phyloP scores from a whole-genome alignment of 2,113 vertebrate genomes.

The Bubo scandiacus region DNA sequence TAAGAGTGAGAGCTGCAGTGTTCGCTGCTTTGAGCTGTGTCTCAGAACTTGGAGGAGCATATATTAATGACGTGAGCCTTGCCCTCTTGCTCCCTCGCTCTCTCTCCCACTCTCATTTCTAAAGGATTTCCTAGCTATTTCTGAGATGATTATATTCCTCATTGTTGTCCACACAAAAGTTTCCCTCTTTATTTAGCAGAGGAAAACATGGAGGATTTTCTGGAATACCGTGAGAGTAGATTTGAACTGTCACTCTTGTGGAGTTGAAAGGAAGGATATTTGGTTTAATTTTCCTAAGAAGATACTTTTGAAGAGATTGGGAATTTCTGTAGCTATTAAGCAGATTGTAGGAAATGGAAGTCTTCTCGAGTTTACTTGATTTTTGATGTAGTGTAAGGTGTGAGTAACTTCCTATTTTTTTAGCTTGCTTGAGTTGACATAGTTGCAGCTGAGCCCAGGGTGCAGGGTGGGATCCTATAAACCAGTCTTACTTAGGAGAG shows the following conservation, averaged over 20 bases:
- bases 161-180: not conserved
- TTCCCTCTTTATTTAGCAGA: not conserved
- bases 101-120: not conserved
- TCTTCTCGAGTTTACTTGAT: not conserved
- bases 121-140: not conserved
- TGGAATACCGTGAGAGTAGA: not conserved
- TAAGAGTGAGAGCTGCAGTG: rapidly evolving
- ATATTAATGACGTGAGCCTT: not conserved
- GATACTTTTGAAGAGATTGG: not conserved
- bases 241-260: not conserved
- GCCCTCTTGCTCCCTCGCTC: not conserved
- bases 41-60: not conserved
- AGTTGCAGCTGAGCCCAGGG: not conserved
- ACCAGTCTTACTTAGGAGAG: not conserved
- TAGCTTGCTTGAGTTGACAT: not conserved
- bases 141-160: not conserved
- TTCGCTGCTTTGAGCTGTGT: not conserved
- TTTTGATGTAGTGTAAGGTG: not conserved
- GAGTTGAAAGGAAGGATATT: not conserved
- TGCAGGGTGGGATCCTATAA: not conserved
- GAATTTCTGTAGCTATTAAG: not conserved
- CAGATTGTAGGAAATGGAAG: not conserved
- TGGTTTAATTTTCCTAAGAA: not conserved
- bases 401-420: not conserved
- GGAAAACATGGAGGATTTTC: not conserved